Evolutionary conservation across 2,888 invertebrate genomes (phyloP).

Genomic region (Dryadula phaetusa): DNA sequence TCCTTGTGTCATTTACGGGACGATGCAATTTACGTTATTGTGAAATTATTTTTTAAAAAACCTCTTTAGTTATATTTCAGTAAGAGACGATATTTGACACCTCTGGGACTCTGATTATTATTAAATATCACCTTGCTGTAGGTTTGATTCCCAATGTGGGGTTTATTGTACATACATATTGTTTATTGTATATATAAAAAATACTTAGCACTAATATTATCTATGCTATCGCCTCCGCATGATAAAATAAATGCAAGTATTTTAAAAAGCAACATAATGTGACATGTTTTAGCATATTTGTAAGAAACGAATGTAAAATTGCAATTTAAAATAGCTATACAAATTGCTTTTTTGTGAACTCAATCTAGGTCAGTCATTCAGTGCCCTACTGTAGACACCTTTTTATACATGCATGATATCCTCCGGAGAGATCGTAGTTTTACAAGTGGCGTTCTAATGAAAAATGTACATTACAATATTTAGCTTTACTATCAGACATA

Average conservation of each 20-base stretch:
- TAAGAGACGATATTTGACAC: background rate
- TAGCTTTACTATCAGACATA: background rate
- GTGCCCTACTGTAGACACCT: background rate
- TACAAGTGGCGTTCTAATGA: background rate
- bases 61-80: conserved; percentile 9
- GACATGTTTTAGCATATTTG: background rate
- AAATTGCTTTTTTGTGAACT: background rate
- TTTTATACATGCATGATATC: conserved; percentile 4
- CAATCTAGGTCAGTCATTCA: conserved; percentile 20
- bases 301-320: background rate
- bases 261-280: background rate
- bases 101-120: background rate
- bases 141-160: background rate
- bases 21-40: conserved; percentile 62
- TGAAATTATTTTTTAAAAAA: conserved; percentile 37
- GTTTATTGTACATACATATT: no score
- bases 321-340: background rate
- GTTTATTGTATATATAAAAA: no score
- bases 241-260: background rate
- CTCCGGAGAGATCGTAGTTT: conserved; percentile 11
- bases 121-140: background rate
- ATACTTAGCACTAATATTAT: no score
- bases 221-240: no score
- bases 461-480: background rate
- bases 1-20: conserved; percentile 62